Evolutionary conservation across 2,113 vertebrate species (phyloP).

Genomic region (Axis porcinus): DNA sequence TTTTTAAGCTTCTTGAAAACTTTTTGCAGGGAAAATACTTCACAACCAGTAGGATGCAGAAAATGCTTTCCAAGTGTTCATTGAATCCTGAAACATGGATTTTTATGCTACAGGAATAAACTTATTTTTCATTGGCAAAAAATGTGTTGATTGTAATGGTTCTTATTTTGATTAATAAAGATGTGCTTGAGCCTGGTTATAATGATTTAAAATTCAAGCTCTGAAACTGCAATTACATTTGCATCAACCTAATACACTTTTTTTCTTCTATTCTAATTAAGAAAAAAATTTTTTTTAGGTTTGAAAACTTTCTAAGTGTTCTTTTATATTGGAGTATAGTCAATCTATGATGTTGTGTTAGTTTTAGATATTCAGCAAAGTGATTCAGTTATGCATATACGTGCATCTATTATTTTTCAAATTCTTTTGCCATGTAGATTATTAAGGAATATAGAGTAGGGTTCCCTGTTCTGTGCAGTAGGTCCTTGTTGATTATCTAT

Average conservation of each 20-base stretch:
- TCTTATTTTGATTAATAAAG: background rate
- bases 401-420: background rate
- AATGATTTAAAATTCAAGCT: background rate
- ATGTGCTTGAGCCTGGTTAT: background rate
- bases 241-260: background rate
- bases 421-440: background rate
- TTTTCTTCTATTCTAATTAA: background rate
- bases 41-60: background rate
- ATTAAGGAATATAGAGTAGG: background rate
- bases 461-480: background rate
- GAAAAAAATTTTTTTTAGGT: background rate
- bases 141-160: background rate
- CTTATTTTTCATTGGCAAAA: background rate
- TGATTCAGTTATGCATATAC: background rate
- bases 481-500: background rate
- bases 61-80: background rate
- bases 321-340: background rate
- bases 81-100: background rate
- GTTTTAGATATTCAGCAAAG: background rate
- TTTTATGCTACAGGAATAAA: background rate
- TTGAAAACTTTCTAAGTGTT: background rate
- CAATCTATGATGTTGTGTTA: background rate
- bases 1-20: background rate
- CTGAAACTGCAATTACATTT: background rate
- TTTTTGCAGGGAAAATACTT: background rate